Evolutionary conservation across 53 echinoderm and acorn worm genomes (phyloP).

Genomic region (Henricia sp.): DNA sequence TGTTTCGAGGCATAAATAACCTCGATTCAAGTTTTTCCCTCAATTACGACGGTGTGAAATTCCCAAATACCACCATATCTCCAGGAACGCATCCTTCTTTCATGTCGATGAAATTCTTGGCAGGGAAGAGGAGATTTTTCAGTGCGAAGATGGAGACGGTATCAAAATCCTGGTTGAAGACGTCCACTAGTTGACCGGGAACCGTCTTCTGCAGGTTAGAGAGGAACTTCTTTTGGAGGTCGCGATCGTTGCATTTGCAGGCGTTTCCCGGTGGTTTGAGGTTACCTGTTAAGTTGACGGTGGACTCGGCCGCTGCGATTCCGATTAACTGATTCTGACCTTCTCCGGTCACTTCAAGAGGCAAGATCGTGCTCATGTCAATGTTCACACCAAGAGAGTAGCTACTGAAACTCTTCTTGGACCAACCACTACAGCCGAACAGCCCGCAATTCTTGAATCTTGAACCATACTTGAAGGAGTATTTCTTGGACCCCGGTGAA

Average conservation of each 20-base stretch:
- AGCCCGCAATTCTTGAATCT: no score
- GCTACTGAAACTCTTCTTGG: not conserved
- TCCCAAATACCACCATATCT: constrained; percentile 45
- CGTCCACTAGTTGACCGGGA: not conserved
- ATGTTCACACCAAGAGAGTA: constrained; percentile 26
- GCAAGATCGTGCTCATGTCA: not conserved
- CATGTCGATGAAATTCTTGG: constrained; percentile 32
- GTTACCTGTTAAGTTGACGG: constrained; percentile 1
- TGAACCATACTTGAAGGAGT: no score
- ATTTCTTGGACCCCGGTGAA: not conserved
- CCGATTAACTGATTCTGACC: constrained; percentile 14
- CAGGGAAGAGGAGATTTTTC: constrained; percentile 45
- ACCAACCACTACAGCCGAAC: not conserved
- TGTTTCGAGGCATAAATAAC: no score
- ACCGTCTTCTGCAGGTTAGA: not conserved
- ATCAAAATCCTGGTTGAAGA: constrained; percentile 22
- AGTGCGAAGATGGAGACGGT: constrained; percentile 41
- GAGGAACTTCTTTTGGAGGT: no score
- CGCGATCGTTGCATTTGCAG: constrained; percentile 24
- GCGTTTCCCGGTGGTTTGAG: constrained; percentile 20
- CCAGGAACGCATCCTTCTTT: constrained; percentile 21
- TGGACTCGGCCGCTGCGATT: not conserved
- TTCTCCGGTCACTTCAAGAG: constrained; percentile 3
- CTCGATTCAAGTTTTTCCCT: no score
- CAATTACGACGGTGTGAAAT: constrained; percentile 5